phyloP scores from a whole-genome alignment of 2,888 invertebrate species.

The Sinotaia quadrata region DNA sequence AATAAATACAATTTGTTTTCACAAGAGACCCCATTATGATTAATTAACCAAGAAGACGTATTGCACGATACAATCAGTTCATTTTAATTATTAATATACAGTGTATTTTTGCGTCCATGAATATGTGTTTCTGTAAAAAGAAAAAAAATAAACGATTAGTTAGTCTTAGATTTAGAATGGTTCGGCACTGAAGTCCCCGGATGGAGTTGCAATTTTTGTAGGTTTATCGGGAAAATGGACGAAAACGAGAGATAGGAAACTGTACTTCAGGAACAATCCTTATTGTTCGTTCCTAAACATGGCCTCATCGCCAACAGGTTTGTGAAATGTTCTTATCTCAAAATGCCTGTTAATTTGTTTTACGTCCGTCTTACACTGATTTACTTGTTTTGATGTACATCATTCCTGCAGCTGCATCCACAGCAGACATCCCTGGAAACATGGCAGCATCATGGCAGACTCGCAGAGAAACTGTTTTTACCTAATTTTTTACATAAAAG shows the following conservation, averaged over 20 bases:
- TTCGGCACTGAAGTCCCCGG: conserved; percentile 45
- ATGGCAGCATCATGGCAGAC: conserved; percentile 19
- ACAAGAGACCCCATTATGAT: too few relatives aligned
- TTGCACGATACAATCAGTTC: too few relatives aligned
- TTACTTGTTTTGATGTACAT: too few relatives aligned
- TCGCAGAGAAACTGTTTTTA: neutral
- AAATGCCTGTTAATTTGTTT: too few relatives aligned
- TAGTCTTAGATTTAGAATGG: conserved; percentile 35
- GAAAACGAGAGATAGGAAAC: conserved; percentile 43
- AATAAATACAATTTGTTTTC: too few relatives aligned
- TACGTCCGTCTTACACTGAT: too few relatives aligned
- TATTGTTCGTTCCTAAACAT: conserved; percentile 40
- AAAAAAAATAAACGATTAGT: conserved; percentile 26
- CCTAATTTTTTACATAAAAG: too few relatives aligned
- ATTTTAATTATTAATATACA: too few relatives aligned
- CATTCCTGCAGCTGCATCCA: conserved; percentile 7
- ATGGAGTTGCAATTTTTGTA: conserved; percentile 41
- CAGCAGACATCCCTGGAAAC: conserved; percentile 29
- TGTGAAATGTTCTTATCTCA: conserved; percentile 18
- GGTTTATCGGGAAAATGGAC: conserved; percentile 46
- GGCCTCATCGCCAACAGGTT: conserved; percentile 44
- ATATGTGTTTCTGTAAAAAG: conserved; percentile 19
- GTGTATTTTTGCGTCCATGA: too few relatives aligned
- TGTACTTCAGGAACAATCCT: conserved; percentile 37
- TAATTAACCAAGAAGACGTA: too few relatives aligned